These are phyloP conservation scores for Stylophora pistillata DNA, from an alignment of 64 coral and sea anemone species.

Conservation along the genomic window DNA sequence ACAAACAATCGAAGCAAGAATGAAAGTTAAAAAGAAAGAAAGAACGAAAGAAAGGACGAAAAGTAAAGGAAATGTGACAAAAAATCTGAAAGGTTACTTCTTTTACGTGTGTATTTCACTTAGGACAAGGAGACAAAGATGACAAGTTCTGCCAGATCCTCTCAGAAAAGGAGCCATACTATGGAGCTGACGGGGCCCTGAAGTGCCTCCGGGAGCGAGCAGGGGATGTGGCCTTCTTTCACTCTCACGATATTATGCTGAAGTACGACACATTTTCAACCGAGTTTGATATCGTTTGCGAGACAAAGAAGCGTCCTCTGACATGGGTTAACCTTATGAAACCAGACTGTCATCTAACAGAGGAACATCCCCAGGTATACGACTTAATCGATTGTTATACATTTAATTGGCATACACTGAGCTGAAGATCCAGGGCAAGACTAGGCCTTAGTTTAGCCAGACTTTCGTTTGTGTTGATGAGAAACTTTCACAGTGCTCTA, in stretches of 20 bases:
- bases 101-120: not conserved
- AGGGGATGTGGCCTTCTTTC: constrained; percentile 59
- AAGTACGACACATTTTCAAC: not conserved
- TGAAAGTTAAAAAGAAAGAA: too few species aligned
- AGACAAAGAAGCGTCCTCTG: not conserved
- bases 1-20: too few species aligned
- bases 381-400: not conserved
- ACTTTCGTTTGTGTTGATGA: too few species aligned
- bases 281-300: constrained; percentile 44
- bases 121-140: not conserved
- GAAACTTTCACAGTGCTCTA: too few species aligned
- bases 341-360: constrained; percentile 21
- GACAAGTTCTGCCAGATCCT: constrained; percentile 40
- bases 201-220: constrained; percentile 20
- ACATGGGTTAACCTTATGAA: constrained; percentile 2
- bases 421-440: too few species aligned
- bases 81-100: not conserved
- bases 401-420: too few species aligned
- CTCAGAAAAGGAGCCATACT: constrained; percentile 40
- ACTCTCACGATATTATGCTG: constrained; percentile 49
- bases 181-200: constrained; percentile 38
- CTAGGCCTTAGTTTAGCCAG: too few species aligned
- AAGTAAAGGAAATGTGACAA: not conserved
- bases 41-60: too few species aligned
- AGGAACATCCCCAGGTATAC: constrained; percentile 58